These are phyloP conservation scores for Hydrolagus colliei DNA, from an alignment of 2,797 vertebrate species.

Conservation along the genomic window DNA sequence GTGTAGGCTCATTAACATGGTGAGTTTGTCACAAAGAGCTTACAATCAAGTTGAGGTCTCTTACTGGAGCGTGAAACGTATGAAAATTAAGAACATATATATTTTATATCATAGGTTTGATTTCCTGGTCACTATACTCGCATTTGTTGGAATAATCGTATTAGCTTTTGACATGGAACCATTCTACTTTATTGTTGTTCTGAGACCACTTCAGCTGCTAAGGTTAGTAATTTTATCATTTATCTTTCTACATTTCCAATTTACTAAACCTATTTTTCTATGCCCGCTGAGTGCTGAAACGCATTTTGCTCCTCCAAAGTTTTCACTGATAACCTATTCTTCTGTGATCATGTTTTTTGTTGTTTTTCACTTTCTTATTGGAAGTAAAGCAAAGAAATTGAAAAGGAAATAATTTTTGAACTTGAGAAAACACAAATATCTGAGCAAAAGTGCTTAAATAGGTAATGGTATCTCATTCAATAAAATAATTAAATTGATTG, in stretches of 20 bases:
- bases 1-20: not conserved
- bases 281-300: not conserved
- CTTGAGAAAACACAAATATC: not conserved
- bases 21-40: no score
- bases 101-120: slow-evolving; percentile 69
- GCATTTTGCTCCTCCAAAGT: not conserved
- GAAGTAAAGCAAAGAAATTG: no score
- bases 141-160: slow-evolving; percentile 84
- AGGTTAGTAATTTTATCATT: slow-evolving; percentile 55
- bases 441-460: not conserved
- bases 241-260: not conserved
- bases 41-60: no score
- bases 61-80: no score
- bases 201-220: slow-evolving; percentile 85
- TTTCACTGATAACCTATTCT: not conserved
- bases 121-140: slow-evolving; percentile 84
- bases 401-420: not conserved
- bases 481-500: not conserved
- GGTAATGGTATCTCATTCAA: not conserved
- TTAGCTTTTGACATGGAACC: slow-evolving; percentile 88
- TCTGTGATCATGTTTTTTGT: not conserved
- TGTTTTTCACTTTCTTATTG: not conserved
- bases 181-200: slow-evolving; percentile 92
- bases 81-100: no score
- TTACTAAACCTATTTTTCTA: not conserved